Base-by-base conservation (phyloP, 2,797 vertebrate species). In the Parambassis ranga region DNA sequence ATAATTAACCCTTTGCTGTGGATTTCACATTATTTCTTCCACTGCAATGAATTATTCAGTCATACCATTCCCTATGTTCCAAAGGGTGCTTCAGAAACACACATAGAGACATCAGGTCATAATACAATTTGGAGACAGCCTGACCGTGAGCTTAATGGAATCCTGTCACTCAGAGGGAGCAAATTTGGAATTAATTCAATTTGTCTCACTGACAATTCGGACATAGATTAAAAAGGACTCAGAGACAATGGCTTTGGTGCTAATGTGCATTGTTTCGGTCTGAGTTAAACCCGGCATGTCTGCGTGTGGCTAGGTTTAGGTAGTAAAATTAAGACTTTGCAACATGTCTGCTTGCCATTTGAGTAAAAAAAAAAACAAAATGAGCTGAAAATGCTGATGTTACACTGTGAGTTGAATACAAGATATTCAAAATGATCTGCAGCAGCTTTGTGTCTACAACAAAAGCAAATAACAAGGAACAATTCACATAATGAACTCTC, bases 101-200 rank as follows among this genome's bases (percentile, higher is more conserved):
- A 82, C 86, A 87, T 85, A 83, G 79, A 88, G 84, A 88, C 84
- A 86, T 89, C 68, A 84, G 90, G 83, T 88, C 79, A 77, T 82
- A 79, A 90, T 78, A 82, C 73, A 81, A 91, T 91, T 89, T 90
- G 66, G 80, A 75, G 86, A 87, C 81, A 87, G 87, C 67, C 84
- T 72, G 85, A 82, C 86, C 41, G 28, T 79, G 84, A 83, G 78
- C 79, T 84, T 88, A 90, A 92, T 89, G 71, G 70, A 90, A 90
- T 91, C 84, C 85, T 91, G 90, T 91, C 90, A 92, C 78, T 92
- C 82, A 85, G 60, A 77, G 27, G 69, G 77, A 90, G 86, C 74
- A 89, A 89, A 90, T 91, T 83, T 82, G 49, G 86, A 91, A 90
- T 91, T 89, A 91, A 92, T 92, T 91, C 71, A 89, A 90, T 90